These are phyloP conservation scores for Drosophila ohnishii DNA, from an alignment of 1,140 invertebrate genomes.

Conservation along the genomic window DNA sequence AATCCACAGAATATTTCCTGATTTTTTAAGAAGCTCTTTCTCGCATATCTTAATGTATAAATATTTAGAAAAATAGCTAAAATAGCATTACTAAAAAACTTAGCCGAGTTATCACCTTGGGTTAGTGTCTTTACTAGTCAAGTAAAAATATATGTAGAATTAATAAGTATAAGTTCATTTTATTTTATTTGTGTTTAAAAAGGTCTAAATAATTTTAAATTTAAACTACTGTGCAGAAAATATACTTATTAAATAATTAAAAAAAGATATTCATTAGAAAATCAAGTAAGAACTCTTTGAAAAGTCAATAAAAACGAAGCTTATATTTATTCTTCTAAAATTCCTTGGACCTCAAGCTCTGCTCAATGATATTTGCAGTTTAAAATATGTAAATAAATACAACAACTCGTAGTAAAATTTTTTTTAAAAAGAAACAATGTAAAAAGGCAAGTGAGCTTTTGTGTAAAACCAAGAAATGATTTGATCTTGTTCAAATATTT, in stretches of 20 bases:
- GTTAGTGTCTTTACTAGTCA: not conserved
- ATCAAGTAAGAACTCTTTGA: not conserved
- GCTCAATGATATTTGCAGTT: not conserved
- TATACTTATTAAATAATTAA: not conserved
- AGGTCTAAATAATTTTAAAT: not conserved
- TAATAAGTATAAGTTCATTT: not conserved
- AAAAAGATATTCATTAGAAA: not conserved
- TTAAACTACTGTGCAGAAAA: not conserved
- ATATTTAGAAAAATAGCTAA: too few relatives aligned
- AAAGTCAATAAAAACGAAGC: not conserved
- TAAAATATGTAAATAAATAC: not conserved
- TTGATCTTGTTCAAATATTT: conserved; percentile 4
- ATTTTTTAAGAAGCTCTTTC: too few relatives aligned
- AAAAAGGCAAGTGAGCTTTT: conserved; percentile 1
- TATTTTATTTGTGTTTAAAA: not conserved
- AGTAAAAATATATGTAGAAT: not conserved
- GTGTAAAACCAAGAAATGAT: conserved; percentile 2
- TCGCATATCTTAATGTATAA: too few relatives aligned
- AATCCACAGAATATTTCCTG: too few relatives aligned
- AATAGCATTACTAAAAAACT: too few relatives aligned
- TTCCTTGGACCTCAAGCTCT: too few relatives aligned
- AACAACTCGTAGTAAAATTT: too few relatives aligned
- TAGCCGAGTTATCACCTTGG: too few relatives aligned
- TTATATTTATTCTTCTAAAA: not conserved
- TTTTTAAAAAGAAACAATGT: not conserved